Evolutionary conservation across 2,888 invertebrate species (phyloP).

Genomic region (Amphipyra tragopoginis): DNA sequence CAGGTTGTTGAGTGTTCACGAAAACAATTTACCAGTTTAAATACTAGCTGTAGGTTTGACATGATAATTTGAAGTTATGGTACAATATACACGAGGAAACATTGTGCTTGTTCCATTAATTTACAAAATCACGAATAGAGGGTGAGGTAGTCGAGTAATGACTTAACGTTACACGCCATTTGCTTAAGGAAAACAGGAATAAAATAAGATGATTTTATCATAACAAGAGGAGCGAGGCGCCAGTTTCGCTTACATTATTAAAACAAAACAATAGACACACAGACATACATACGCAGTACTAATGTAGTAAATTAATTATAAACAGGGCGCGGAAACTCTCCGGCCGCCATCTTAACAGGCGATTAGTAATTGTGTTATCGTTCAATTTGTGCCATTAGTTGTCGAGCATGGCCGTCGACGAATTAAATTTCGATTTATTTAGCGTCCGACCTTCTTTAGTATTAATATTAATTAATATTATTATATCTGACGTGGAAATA

Average conservation of each 20-base stretch:
- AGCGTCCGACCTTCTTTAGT: slow-evolving; percentile 53
- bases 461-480: slow-evolving; percentile 57
- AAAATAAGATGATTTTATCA: slow-evolving; percentile 59
- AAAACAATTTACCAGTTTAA: slow-evolving; percentile 19
- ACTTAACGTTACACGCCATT: slow-evolving; percentile 51
- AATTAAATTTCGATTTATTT: slow-evolving; percentile 62
- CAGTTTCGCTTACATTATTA: slow-evolving; percentile 62
- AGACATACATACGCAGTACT: slow-evolving; percentile 52
- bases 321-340: slow-evolving; percentile 61
- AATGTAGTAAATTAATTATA: slow-evolving; percentile 68
- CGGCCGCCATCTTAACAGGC: slow-evolving; percentile 58
- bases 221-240: slow-evolving; percentile 54
- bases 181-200: slow-evolving; percentile 51
- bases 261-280: slow-evolving; percentile 67
- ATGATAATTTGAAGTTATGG: slow-evolving; percentile 1
- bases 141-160: slow-evolving; percentile 36
- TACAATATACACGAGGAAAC: slow-evolving; percentile 5
- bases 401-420: slow-evolving; percentile 43
- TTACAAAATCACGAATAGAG: slow-evolving; percentile 25
- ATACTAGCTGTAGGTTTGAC: slow-evolving; percentile 9
- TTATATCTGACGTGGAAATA: slow-evolving; percentile 41
- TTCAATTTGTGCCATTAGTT: slow-evolving; percentile 65
- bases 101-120: slow-evolving; percentile 20
- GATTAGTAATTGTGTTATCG: slow-evolving; percentile 68
- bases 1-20: slow-evolving; percentile 9